Conservation (phyloP, 1,140 invertebrate species). For the Lepidurus arcticus region DNA sequence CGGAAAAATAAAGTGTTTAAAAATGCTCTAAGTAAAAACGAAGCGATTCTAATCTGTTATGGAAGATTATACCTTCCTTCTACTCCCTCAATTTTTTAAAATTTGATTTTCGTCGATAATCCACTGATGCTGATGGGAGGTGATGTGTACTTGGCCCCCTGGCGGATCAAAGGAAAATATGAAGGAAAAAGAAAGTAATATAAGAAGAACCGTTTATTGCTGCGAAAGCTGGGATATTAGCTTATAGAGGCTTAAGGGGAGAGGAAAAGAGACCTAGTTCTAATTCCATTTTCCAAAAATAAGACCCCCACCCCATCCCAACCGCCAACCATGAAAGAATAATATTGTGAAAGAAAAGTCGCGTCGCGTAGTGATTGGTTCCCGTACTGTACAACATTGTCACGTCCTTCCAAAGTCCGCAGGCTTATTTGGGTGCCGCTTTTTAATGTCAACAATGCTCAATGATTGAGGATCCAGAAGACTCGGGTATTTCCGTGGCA, state of each 20-base stretch:
- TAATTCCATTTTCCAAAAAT: constrained; percentile 1
- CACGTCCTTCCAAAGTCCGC: background rate
- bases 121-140: background rate
- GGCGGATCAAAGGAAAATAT: background rate
- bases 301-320: background rate
- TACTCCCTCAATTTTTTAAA: background rate
- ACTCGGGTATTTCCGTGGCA: too few relatives aligned
- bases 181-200: background rate
- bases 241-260: constrained; percentile 8
- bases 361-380: background rate
- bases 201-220: constrained; percentile 14
- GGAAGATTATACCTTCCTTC: background rate
- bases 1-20: too few relatives aligned
- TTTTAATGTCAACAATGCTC: constrained; percentile 2
- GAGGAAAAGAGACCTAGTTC: background rate
- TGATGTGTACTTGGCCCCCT: background rate
- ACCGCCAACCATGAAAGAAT: background rate
- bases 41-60: background rate
- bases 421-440: background rate
- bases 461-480: too few relatives aligned
- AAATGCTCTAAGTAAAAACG: too few relatives aligned
- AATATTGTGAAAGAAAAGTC: constrained; percentile 20
- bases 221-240: background rate
- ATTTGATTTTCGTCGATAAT: background rate
- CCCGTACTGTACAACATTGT: background rate